Evolutionary conservation across 2,888 invertebrate genomes (phyloP), one percentile per base, ranked within the genome.

Genomic region (Pachymerium ferrugineum): DNA sequence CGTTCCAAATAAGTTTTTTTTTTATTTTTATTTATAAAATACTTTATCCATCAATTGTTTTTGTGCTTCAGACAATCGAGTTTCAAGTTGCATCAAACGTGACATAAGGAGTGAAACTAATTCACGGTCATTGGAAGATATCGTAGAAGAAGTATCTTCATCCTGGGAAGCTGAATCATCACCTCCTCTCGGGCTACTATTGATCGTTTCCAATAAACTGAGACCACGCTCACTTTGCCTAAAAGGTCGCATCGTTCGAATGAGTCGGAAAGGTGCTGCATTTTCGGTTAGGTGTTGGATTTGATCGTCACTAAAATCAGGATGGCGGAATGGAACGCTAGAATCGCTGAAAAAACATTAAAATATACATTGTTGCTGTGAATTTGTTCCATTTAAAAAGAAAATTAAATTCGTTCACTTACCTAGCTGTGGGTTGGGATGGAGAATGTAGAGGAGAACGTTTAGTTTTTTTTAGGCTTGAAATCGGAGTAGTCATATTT

Each of bases 81-180:
- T 73, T 74, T 74, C 74, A 2, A 74, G 30, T 16, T 71, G 70
- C 14, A 74, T 68, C 10, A 74, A 31, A 69, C 74, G 74, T 16
- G 74, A 33, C 74, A 74, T 74, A 22, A 74, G 33, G 12, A 69
- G 29, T 5, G 74, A 74, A 16, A 74, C 19, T 16, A 74, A 22
- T 31, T 74, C 74, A 10, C 54, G 28, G 28, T 74, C 74, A 19
- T 29, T 33, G 12, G 70, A 31, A 70, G 70, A 33, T 14, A 28
- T 16, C 67, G 67, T 67, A 28, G 25, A 28, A 8, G 5, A 28
- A 10, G 67, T 16, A 29, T 30, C 12, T 3, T 33, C 70, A 70
- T 31, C 70, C 16, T 70, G 1, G 29, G 33, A 4, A 1, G 30
- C 3, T 16, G 30, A 30, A 1, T 6, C n/a, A 29, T 68, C 68